Conservation (phyloP, 2,888 invertebrate genomes). For the Plagiodera versicolora region DNA sequence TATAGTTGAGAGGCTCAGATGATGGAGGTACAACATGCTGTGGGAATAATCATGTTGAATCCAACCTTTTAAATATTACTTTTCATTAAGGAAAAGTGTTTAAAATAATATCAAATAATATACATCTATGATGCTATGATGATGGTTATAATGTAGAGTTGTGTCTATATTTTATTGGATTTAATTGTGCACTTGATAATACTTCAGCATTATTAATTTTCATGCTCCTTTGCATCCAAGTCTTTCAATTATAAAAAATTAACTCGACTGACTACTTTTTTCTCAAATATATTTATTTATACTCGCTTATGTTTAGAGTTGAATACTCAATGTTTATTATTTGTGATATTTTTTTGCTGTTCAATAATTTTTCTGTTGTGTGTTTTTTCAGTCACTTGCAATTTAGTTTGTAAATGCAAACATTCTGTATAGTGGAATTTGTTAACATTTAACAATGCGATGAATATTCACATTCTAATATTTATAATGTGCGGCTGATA, state of each 20-base stretch:
- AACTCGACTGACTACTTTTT: not conserved
- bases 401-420: not conserved
- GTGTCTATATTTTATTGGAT: too few relatives aligned
- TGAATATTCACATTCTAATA: not conserved
- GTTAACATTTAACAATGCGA: not conserved
- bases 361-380: not conserved
- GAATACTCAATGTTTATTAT: not conserved
- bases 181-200: too few relatives aligned
- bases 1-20: too few relatives aligned
- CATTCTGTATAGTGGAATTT: not conserved
- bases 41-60: too few relatives aligned
- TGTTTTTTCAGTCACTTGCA: not conserved
- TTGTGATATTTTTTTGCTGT: not conserved
- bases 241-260: not conserved
- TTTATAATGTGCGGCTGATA: not conserved
- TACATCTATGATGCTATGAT: too few relatives aligned
- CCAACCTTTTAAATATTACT: too few relatives aligned
- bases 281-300: not conserved
- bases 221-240: too few relatives aligned
- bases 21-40: too few relatives aligned
- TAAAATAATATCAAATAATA: too few relatives aligned
- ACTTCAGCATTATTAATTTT: too few relatives aligned
- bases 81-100: too few relatives aligned
- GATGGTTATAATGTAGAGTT: too few relatives aligned
- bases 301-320: not conserved